Percentiles rank a stretch among this genome's conserved stretches.
Conservation (phyloP, 2,797 vertebrate genomes). For the Scyliorhinus canicula region DNA sequence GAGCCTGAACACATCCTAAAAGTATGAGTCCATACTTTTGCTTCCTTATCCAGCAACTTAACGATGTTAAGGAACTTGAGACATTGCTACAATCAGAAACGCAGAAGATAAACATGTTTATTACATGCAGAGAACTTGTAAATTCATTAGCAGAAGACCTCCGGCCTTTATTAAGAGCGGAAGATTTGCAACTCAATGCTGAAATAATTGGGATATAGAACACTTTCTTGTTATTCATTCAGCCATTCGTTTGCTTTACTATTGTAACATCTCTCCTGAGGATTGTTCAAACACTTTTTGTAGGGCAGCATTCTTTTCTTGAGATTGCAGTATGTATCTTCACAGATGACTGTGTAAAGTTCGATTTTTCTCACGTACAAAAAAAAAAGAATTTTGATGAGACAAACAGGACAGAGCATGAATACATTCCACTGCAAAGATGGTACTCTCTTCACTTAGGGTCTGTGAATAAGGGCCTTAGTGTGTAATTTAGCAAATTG, state of each 20-base stretch:
- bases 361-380: slow-evolving; percentile 14
- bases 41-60: not conserved
- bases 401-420: slow-evolving; percentile 8
- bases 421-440: slow-evolving; percentile 7
- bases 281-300: slow-evolving; percentile 39
- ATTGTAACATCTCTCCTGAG: slow-evolving; percentile 25
- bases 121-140: not conserved
- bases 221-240: slow-evolving; percentile 15
- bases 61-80: not conserved
- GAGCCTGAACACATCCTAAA: not conserved
- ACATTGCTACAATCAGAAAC: slow-evolving; percentile 4
- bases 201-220: slow-evolving; percentile 7
- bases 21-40: not conserved
- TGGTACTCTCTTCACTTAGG: slow-evolving; percentile 29
- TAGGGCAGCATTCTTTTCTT: slow-evolving; percentile 33
- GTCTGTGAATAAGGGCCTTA: slow-evolving; percentile 3
- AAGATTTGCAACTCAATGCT: not conserved
- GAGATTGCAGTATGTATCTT: slow-evolving; percentile 4
- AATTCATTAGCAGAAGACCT: not conserved
- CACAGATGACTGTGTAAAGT: not conserved
- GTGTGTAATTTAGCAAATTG: slow-evolving; percentile 11
- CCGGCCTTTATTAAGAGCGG: not conserved
- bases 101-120: not conserved
- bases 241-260: slow-evolving; percentile 13
- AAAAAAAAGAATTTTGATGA: slow-evolving; percentile 4